phyloP scores from a whole-genome alignment of 35 echinoderm and acorn worm species.

The Amphiura filiformis region DNA sequence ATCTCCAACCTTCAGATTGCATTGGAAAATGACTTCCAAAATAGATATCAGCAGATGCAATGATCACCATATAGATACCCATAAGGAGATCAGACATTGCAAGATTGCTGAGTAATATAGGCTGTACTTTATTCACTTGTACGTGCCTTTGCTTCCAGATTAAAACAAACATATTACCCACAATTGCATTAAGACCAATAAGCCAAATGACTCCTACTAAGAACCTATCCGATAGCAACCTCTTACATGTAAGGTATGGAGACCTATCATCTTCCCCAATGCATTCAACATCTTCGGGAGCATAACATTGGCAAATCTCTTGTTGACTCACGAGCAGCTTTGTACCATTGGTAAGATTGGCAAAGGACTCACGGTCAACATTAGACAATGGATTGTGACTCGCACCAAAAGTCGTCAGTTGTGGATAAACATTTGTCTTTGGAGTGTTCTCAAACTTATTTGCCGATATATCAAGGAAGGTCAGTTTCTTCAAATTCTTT shows the following conservation, averaged over 20 bases:
- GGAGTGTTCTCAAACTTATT: background rate
- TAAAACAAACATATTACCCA: background rate
- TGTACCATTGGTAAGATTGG: background rate
- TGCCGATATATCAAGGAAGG: background rate
- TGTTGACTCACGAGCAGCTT: background rate
- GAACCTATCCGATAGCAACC: background rate
- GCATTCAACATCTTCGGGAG: background rate
- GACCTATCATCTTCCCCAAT: background rate
- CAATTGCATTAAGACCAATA: background rate
- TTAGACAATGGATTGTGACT: background rate
- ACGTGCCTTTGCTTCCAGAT: background rate
- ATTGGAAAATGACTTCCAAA: background rate
- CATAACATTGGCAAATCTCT: background rate
- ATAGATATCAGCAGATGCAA: background rate
- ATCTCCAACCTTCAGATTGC: background rate
- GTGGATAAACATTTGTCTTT: background rate
- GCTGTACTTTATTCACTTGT: background rate
- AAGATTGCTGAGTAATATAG: background rate
- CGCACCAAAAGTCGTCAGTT: background rate
- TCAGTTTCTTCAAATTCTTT: background rate
- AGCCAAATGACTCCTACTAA: background rate
- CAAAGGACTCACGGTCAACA: background rate
- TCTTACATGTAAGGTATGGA: background rate
- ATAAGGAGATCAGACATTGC: background rate
- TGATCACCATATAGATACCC: background rate